These are phyloP conservation scores for Oryctes rhinoceros DNA, from an alignment of 1,140 invertebrate species.

Conservation along the genomic window DNA sequence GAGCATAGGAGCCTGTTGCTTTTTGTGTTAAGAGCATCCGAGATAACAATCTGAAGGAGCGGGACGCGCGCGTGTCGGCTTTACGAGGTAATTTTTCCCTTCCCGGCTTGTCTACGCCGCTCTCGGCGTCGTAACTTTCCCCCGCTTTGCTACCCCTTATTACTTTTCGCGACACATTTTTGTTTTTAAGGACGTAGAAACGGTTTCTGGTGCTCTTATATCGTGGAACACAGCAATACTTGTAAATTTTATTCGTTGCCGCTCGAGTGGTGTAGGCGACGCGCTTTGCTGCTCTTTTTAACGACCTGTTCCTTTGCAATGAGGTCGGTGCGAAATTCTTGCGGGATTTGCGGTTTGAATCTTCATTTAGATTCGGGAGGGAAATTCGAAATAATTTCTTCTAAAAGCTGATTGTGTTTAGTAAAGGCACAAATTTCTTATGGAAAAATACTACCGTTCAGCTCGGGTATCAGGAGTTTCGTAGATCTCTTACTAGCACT, in stretches of 20 bases:
- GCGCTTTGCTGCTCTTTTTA: background rate
- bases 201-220: background rate
- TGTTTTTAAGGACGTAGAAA: slow-evolving; percentile 2
- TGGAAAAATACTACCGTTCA: too few relatives aligned
- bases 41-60: slow-evolving; percentile 18
- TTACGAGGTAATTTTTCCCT: slow-evolving; percentile 18
- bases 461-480: too few relatives aligned
- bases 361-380: background rate
- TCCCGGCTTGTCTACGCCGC: slow-evolving; percentile 1
- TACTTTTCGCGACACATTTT: slow-evolving; percentile 18
- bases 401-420: too few relatives aligned
- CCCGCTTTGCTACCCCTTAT: background rate
- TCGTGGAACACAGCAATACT: background rate
- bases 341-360: background rate
- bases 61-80: slow-evolving; percentile 11
- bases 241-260: background rate
- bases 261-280: background rate
- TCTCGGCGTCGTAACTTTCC: slow-evolving; percentile 5
- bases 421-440: too few relatives aligned
- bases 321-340: background rate
- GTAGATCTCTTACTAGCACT: too few relatives aligned
- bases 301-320: background rate
- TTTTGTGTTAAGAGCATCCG: slow-evolving; percentile 10
- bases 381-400: too few relatives aligned
- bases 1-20: slow-evolving; percentile 1